Conservation (phyloP, 2,113 vertebrate genomes). For the Peromyscus californicus region DNA sequence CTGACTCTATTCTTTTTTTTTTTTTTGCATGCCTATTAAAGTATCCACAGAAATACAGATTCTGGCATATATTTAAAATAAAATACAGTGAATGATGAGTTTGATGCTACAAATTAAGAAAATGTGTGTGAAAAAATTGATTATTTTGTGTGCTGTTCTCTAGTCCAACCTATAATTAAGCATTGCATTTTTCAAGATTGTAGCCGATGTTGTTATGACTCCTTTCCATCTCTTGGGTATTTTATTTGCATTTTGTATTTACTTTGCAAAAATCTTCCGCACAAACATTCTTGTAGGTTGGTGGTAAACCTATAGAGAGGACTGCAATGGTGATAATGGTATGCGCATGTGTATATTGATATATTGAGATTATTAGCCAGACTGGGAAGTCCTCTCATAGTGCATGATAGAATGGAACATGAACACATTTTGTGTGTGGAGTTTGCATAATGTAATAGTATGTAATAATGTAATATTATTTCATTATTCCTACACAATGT, state of each 20-base stretch:
- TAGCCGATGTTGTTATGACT: not conserved
- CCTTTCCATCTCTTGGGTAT: not conserved
- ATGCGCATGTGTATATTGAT: not conserved
- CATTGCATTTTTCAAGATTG: not conserved
- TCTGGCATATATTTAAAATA: not conserved
- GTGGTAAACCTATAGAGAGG: not conserved
- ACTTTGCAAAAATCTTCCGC: not conserved
- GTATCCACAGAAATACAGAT: not conserved
- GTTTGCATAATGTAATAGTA: not conserved
- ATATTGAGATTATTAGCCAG: not conserved
- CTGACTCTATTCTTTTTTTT: not conserved
- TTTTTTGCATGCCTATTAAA: not conserved
- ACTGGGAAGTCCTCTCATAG: not conserved
- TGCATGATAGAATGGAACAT: not conserved
- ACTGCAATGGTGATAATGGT: not conserved
- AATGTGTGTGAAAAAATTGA: not conserved
- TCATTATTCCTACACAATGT: not conserved
- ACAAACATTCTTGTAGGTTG: not conserved
- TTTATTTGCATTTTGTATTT: constrained; percentile 13
- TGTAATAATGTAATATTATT: too few relatives aligned
- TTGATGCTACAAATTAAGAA: not conserved
- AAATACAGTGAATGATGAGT: not conserved
- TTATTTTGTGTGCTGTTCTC: not conserved
- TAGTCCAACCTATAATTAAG: constrained; percentile 10
- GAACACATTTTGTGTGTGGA: not conserved